Evolutionary conservation across 2,113 vertebrate genomes (phyloP), one percentile per base, ranked within the genome.

Genomic region (Lophotis ruficrista): DNA sequence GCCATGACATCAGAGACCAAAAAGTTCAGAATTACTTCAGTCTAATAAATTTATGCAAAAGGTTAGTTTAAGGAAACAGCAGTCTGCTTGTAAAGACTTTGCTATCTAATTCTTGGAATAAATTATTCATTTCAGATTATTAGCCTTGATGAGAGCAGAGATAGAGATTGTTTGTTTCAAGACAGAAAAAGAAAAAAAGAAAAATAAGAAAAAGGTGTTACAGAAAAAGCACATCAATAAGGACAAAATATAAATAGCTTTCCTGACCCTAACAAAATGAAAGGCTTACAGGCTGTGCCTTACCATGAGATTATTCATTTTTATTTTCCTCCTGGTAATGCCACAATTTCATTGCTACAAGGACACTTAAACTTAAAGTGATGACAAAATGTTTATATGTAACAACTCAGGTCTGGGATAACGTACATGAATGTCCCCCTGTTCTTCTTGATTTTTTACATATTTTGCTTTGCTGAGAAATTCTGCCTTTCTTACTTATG

Each of bases 51-150:
- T 41, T 41, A 65, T 62, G 19, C 41, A 91, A 65, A 87, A 45
- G 3, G 15, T 83, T 87, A 61, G 22, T 61, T 95, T 94, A 77
- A 69, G 57, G 76, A 87, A 96, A 69, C 45, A 83, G 10, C 19
- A 60, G 15, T 28, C 58, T 83, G 16, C 48, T 85, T 78, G 35
- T 64, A 76, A 94, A 82, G 41, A 85, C 4, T 54, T 83, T 81
- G 23, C 7, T 75, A 21, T 50, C 47, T 89, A 76, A 69, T 87
- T 64, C 61, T 84, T 61, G 27, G 28, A 91, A 90, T 92, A 84
- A 89, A 85, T 69, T 94, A 72, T 94, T 85, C 7, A 90, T 95
- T 87, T 94, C 27, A 85, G n/a, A 54, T 93, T 89, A 76, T 79
- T 94, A 83, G 14, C 28, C 14, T 27, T 76, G 33, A 76, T 65